Evolutionary conservation across 2,797 vertebrate species (phyloP), one percentile per base, ranked within the genome.

Genomic region (Sebastes flavidus): DNA sequence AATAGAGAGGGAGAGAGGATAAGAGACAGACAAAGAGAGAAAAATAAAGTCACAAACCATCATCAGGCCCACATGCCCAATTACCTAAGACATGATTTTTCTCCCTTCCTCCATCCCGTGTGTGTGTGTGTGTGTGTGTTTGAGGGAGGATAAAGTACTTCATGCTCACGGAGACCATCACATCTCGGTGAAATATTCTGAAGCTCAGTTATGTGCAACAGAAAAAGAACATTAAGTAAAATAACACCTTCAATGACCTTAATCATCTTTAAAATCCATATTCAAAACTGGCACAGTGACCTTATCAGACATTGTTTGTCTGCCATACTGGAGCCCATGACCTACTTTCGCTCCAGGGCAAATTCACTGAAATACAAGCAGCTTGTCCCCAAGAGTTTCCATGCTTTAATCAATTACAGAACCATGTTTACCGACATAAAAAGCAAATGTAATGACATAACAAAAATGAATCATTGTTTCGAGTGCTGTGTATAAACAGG

Each of bases 41-140:
- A 80, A 84, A 84, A 88, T 73, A 84, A 88, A 86, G 74, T 80
- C 78, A 82, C 68, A 83, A 91, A 78, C 60, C 77, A 85, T 90
- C 69, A 87, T 82, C 62, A 76, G 65, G 61, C 70, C 67, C 78
- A 89, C 27, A 42, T 82, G 70, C 71, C 72, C 78, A 80, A 84
- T 83, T 80, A 81, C 75, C 74, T n/a, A 69, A 52, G 38, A 82
- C 10, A 13, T 55, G 9, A 29, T 49, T 77, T 68, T 58, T 79
- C 62, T 24, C 46, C 76, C 77, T 70, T 61, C 27, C 22, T 11
- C 68, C 54, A 70, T 56, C 25, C 27, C 38, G 3, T 30, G 38
- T 38, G 42, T 61, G 30, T 49, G 3, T 61, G 30, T 49, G 3
- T 60, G 30, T 49, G 3, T 36, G 38, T 38, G 24, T 70, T 16